phyloP scores from a whole-genome alignment of 2,797 vertebrate species.

The Microcaecilia unicolor region DNA sequence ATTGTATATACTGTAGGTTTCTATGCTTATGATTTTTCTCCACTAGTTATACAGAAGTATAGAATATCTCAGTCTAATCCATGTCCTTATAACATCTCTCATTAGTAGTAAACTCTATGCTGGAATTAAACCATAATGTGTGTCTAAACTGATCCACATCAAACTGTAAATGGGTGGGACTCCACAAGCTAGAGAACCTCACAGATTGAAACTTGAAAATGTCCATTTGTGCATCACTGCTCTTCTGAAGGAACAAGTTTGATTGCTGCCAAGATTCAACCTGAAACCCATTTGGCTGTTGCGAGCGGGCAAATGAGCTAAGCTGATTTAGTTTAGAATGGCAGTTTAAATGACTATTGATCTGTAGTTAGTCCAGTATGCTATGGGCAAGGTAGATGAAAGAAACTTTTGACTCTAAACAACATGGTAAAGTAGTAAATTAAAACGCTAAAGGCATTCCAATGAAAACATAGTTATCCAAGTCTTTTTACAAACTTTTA shows the following conservation, averaged over 20 bases:
- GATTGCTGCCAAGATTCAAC: conserved; percentile 36
- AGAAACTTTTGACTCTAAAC: too few species aligned
- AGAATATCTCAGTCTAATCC: conserved; percentile 23
- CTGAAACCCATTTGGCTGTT: conserved; percentile 27
- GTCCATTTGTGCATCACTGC: background rate
- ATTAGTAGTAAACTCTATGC: conserved; percentile 53
- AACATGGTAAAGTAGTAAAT: too few species aligned
- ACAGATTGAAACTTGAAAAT: conserved; percentile 49
- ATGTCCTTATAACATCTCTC: conserved; percentile 37
- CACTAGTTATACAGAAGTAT: too few species aligned
- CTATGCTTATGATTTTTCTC: too few species aligned
- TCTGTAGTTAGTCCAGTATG: conserved; percentile 27
- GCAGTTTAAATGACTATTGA: conserved; percentile 45
- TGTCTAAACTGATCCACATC: conserved; percentile 63
- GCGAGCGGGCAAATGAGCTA: conserved; percentile 21
- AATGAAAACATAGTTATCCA: too few species aligned
- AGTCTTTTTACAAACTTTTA: too few species aligned
- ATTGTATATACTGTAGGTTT: too few species aligned
- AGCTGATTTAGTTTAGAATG: conserved; percentile 18
- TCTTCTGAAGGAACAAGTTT: conserved; percentile 29
- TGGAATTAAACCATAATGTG: conserved; percentile 62
- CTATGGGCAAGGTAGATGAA: too few species aligned
- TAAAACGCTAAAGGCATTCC: too few species aligned
- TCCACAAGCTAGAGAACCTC: conserved; percentile 44
- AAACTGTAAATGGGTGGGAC: conserved; percentile 50